Percentiles rank a stretch among this genome's conserved stretches.
These are phyloP conservation scores for Sphecodes monilicornis DNA, from an alignment of 2,888 invertebrate species.

Conservation along the genomic window DNA sequence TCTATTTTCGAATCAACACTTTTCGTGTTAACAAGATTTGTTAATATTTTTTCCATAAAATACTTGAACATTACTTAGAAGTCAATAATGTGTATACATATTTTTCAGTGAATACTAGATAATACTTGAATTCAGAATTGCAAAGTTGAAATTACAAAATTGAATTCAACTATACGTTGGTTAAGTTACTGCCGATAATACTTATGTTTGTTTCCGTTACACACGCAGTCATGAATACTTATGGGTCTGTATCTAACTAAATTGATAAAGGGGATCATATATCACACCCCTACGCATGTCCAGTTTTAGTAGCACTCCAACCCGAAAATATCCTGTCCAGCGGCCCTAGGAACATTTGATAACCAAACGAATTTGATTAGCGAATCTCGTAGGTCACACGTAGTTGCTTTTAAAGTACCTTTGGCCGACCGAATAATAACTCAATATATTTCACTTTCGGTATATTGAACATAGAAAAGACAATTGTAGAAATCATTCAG, in stretches of 20 bases:
- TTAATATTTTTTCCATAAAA: too few relatives aligned
- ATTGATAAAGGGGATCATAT: conserved; percentile 22
- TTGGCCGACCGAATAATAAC: conserved; percentile 16
- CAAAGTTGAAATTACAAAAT: neutral
- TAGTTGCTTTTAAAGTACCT: conserved; percentile 43
- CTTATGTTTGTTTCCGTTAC: conserved; percentile 50
- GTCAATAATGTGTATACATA: too few relatives aligned
- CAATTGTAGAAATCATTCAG: neutral
- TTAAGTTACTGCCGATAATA: neutral
- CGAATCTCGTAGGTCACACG: conserved; percentile 55
- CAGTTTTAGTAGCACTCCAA: conserved; percentile 50
- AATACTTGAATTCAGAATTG: neutral
- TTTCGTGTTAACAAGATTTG: too few relatives aligned
- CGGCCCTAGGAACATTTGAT: conserved; percentile 56
- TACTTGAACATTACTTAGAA: too few relatives aligned
- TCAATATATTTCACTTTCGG: neutral
- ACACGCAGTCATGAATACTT: conserved; percentile 7
- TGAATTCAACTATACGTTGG: neutral
- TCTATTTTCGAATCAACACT: too few relatives aligned
- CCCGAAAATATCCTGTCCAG: conserved; percentile 60
- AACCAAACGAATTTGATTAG: conserved; percentile 69
- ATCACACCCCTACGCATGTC: conserved; percentile 35
- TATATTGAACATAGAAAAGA: neutral
- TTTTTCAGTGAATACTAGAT: too few relatives aligned
- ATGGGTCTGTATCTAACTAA: neutral